Base-by-base conservation (phyloP, 2,797 vertebrate genomes). In the Tolypeutes matacus region DNA sequence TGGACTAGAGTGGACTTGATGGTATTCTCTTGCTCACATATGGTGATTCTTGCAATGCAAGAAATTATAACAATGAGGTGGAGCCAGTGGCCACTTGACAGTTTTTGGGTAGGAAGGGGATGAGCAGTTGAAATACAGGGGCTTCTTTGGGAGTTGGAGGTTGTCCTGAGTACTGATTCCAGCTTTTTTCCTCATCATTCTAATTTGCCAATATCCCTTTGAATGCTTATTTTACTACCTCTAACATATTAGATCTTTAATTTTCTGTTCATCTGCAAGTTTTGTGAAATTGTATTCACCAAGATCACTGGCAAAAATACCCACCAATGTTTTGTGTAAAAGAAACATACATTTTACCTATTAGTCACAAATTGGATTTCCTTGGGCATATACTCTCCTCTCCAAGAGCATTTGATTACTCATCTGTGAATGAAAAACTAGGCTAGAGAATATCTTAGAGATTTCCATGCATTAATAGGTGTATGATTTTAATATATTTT, bases 361-460 rank as follows among this genome's bases (percentile, higher is more conserved):
- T 77, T 72, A 93, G 62, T 34, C 5, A 7, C 42, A 95, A 76
- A 88, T 85, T 87, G 39, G 76, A 53, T 93, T 93, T 94, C 25
- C 83, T 72, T 67, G 90, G 62, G 53, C 75, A 83, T 53, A 87
- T 34, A 53, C 8, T 58, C 3, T 70, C n/a, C 17, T 90, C 53
- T 78, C 73, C 20, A 5, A 31, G 21, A 78, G 51, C 64, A n/a
- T 46, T 21, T 42, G 56, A 65, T 46, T 64, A 72, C 81, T 94
- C 73, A 72, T 62, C 62, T 88, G 85, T 72, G 75, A 39, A 96
- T 86, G 78, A 92, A 75, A 81, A 75, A 75, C 6, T 2, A 29
- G 8, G 53, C n/a, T 77, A 17, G 42, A 85, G 82, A 36, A 92
- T 70, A 72, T 91, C 75, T 5, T 31, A 75, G 70, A 64, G 69